Evolutionary conservation across 2,888 invertebrate species (phyloP).

Genomic region (Eupithecia exiguata): DNA sequence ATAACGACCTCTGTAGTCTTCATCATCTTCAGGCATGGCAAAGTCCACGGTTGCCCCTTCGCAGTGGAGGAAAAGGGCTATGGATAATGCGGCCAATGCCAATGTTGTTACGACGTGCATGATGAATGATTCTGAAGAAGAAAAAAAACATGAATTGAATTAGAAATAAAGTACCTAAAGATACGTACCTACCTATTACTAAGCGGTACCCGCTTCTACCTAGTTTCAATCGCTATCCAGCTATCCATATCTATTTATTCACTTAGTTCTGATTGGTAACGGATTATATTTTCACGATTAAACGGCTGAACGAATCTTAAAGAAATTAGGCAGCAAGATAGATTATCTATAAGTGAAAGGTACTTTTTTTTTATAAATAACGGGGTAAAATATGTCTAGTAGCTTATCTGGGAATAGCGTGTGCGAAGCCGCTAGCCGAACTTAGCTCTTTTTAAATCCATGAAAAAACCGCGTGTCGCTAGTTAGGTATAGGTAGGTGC

Average conservation of each 20-base stretch:
- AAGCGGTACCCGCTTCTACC: no score
- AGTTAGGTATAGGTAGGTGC: no score
- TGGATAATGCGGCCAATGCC: slow-evolving; percentile 56
- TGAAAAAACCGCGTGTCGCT: background rate
- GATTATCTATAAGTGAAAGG: no score
- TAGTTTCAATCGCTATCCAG: background rate
- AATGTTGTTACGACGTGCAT: slow-evolving; percentile 66
- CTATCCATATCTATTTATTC: background rate
- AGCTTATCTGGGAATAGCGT: background rate
- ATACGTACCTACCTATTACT: no score
- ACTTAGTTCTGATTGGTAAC: background rate
- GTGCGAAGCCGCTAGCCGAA: background rate
- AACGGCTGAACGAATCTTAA: background rate
- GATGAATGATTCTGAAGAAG: slow-evolving; percentile 33
- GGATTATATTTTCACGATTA: background rate
- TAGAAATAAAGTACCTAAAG: no score
- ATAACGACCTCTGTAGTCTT: slow-evolving; percentile 62
- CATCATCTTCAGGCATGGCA: slow-evolving; percentile 67
- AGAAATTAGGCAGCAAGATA: background rate
- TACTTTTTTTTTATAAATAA: no score
- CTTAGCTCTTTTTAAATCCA: background rate
- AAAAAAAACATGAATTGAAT: background rate
- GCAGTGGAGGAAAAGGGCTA: slow-evolving; percentile 59
- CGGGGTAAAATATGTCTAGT: background rate
- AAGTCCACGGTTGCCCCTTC: slow-evolving; percentile 61